Percentiles rank a stretch among this genome's conserved stretches.
Evolutionary conservation across 2,888 invertebrate genomes (phyloP).

Genomic region (Hyalella azteca): DNA sequence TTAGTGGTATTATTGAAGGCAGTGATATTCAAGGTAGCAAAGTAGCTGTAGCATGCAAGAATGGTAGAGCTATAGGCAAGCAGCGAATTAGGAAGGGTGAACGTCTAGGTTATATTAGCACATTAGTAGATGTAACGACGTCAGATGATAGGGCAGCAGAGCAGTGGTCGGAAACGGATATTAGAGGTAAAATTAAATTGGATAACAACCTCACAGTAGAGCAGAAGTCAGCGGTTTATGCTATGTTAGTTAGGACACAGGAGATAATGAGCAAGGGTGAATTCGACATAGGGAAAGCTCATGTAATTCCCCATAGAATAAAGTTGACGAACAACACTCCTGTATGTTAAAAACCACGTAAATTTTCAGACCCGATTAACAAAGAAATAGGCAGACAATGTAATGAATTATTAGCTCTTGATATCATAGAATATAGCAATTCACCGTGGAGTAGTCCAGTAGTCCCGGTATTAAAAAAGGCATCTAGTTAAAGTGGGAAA

Average conservation of each 20-base stretch:
- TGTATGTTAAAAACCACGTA: background rate
- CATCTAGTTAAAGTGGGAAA: background rate
- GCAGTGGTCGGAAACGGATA: background rate
- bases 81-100: background rate
- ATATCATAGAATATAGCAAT: background rate
- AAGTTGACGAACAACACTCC: background rate
- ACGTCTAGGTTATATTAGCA: background rate
- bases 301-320: background rate
- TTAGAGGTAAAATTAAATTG: background rate
- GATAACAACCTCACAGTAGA: background rate
- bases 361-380: background rate
- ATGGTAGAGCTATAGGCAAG: background rate
- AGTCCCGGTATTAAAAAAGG: background rate
- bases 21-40: too few species aligned
- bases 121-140: background rate
- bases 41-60: background rate
- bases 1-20: too few species aligned
- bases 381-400: background rate
- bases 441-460: background rate
- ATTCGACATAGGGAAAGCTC: background rate
- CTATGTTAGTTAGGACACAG: background rate
- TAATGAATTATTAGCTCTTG: background rate
- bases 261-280: background rate
- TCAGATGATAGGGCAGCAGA: background rate
- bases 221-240: background rate